A percentile compares a stretch with the other conserved stretches of the same genome.
Evolutionary conservation across 1,140 invertebrate genomes (phyloP).

Genomic region (Solen grandis): DNA sequence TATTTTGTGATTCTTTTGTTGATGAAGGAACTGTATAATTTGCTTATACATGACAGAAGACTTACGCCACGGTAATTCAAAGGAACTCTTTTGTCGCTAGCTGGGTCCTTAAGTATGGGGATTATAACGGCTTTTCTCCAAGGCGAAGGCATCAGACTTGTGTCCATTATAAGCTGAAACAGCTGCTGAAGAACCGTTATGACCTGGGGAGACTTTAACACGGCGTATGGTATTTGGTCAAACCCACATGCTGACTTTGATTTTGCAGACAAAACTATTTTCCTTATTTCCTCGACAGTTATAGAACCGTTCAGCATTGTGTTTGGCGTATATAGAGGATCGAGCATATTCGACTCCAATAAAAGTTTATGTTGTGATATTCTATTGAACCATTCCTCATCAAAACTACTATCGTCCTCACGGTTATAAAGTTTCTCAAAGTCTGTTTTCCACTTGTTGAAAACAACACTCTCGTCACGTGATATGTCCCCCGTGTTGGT

Average conservation of each 20-base stretch:
- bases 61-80: slow-evolving; percentile 32
- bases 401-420: background rate
- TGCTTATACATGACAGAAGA: slow-evolving; percentile 24
- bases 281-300: background rate
- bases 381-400: background rate
- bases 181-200: background rate
- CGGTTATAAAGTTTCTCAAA: slow-evolving; percentile 38
- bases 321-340: background rate
- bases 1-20: slow-evolving; percentile 15
- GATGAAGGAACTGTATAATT: slow-evolving; percentile 38
- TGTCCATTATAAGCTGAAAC: slow-evolving; percentile 21
- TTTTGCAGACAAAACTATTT: background rate
- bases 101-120: slow-evolving; percentile 28
- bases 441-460: slow-evolving; percentile 28
- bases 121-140: slow-evolving; percentile 43
- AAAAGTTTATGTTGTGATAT: slow-evolving; percentile 6
- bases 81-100: slow-evolving; percentile 13
- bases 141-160: slow-evolving; percentile 11
- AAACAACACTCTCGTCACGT: background rate
- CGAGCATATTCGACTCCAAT: slow-evolving; percentile 9
- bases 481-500: background rate
- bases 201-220: slow-evolving; percentile 6
- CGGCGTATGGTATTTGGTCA: slow-evolving; percentile 3
- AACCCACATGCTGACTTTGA: background rate
- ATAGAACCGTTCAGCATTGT: background rate